phyloP scores from a whole-genome alignment of 2,888 invertebrate genomes.

The Rhyacophila evoluta region DNA sequence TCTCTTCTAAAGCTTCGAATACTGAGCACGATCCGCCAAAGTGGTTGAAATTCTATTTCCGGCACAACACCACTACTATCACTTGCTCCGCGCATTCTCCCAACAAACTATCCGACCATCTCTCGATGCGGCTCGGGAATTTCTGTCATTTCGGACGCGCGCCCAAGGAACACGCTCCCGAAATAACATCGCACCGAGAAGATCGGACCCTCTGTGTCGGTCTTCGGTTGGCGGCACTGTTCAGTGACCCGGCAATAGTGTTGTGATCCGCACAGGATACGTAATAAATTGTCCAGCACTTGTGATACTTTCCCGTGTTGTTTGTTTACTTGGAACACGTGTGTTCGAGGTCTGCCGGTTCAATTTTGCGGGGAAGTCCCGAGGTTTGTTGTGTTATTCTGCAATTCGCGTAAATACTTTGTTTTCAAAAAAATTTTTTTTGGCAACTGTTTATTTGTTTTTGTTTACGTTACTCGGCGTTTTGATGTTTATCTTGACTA shows the following conservation, averaged over 20 bases:
- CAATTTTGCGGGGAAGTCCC: neutral
- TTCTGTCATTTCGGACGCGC: constrained; percentile 47
- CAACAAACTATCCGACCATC: neutral
- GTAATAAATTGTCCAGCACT: neutral
- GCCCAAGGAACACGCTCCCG: constrained; percentile 36
- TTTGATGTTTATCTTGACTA: too few relatives aligned
- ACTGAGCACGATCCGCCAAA: constrained; percentile 4
- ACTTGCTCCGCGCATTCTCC: neutral
- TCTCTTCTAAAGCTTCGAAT: too few relatives aligned
- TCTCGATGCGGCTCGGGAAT: constrained; percentile 32
- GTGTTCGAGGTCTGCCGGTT: constrained; percentile 25
- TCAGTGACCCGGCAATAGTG: constrained; percentile 19
- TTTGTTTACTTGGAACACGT: constrained; percentile 12
- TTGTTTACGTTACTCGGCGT: neutral
- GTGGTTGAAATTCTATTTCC: constrained; percentile 22
- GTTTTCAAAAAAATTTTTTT: constrained; percentile 8
- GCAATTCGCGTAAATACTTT: neutral
- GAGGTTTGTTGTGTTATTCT: neutral
- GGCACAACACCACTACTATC: neutral
- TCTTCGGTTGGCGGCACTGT: neutral
- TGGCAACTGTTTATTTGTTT: constrained; percentile 31
- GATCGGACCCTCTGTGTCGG: neutral
- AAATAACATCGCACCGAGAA: constrained; percentile 36
- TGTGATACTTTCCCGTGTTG: neutral
- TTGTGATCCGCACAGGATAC: neutral